Base-by-base conservation (phyloP, 2,888 invertebrate genomes). In the Trachelus stipa region DNA sequence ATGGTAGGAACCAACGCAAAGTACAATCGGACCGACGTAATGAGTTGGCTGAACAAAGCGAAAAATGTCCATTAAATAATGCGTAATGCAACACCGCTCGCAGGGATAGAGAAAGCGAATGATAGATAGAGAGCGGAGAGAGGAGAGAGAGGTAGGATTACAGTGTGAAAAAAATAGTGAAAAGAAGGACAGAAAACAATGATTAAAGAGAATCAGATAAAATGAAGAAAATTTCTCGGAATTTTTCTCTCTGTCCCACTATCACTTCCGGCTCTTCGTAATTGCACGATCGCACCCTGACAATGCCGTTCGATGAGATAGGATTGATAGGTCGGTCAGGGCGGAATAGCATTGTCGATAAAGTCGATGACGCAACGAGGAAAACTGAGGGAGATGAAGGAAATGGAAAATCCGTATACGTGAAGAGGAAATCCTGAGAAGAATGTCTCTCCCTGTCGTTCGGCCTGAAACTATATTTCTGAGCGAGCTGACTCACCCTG, bases 51-150 rank as follows among this genome's bases (percentile, higher is more conserved):
- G 88, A 89, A 89, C 89, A 90, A 90, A 90, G 90, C 88, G 90
- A 89, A 89, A 90, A 90, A 89, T 88, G 87, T 88, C 87, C 90
- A 89, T 90, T 90, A 90, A 90, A 90, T 90, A 90, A 90, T 90
- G 88, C 87, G 88, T 87, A 85, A 88, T 89, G 89, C 86, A 88
- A 87, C 83, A 86, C 82, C 85, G 80, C 73, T 69, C 69, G 35
- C 75, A 69, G 77, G 74, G 80, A 77, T 73, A 69, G 75, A 79
- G 68, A 77, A 78, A 78, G 73, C 12, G 75, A 15, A n/a, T 3
- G 71, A 33, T 30, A 33, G 71, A 40, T 0, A 6, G 15, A 40
- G 4, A 37, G 1, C 37, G 15, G 1, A 15, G 40, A 40, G 40
- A 40, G 2, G 6, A 15, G 40, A 40, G 15, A 15, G 56, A 56